Percentiles rank a stretch among this genome's conserved stretches.
Evolutionary conservation across 2,888 invertebrate genomes (phyloP).

Genomic region (Hydroisotoma schaefferi): DNA sequence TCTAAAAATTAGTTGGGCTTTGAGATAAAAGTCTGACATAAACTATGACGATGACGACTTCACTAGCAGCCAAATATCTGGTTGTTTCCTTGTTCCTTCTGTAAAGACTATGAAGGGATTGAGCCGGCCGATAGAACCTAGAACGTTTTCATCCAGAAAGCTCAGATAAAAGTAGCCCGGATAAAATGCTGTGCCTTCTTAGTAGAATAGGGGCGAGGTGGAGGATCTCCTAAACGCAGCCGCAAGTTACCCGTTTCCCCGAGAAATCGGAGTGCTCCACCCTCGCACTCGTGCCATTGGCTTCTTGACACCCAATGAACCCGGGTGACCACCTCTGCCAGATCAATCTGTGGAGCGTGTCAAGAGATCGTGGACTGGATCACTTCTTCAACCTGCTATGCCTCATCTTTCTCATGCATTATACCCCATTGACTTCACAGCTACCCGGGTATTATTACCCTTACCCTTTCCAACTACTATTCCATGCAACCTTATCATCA

Average conservation of each 20-base stretch:
- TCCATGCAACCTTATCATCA: neutral
- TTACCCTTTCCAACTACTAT: neutral
- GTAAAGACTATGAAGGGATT: slow-evolving; percentile 3
- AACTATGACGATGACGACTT: too few species aligned
- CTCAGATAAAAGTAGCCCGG: too few species aligned
- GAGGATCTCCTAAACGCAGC: slow-evolving; percentile 20
- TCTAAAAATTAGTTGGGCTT: too few species aligned
- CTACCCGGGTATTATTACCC: neutral
- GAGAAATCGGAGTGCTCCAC: slow-evolving; percentile 41
- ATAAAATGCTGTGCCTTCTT: too few species aligned
- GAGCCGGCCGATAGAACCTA: neutral
- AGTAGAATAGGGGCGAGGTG: neutral
- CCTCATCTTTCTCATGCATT: slow-evolving; percentile 29
- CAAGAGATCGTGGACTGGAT: slow-evolving; percentile 48
- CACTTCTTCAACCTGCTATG: slow-evolving; percentile 32
- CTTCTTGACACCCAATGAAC: slow-evolving; percentile 49
- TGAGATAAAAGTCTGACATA: too few species aligned
- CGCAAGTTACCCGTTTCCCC: slow-evolving; percentile 33
- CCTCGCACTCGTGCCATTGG: slow-evolving; percentile 48
- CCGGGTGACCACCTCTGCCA: slow-evolving; percentile 48
- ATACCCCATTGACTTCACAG: slow-evolving; percentile 8
- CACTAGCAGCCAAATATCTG: too few species aligned
- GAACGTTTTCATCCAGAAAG: too few species aligned
- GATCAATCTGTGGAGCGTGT: slow-evolving; percentile 49
- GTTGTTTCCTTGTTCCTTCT: neutral